Percentiles rank a stretch among this genome's conserved stretches.
Conservation (phyloP, 2,797 vertebrate genomes). For the Mionectes olivaceus region DNA sequence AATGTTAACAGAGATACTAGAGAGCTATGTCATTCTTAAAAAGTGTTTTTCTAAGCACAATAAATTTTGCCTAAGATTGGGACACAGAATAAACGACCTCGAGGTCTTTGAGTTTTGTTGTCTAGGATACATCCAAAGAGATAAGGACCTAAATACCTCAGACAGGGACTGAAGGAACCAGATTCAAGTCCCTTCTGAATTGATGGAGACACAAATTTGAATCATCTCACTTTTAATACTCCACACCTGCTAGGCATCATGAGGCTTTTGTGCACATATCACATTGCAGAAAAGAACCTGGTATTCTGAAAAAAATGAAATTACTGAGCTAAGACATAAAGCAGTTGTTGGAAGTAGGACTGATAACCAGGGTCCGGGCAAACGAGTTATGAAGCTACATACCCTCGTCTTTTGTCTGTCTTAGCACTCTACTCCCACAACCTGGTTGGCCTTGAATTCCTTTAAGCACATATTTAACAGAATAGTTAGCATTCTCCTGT, state of each 20-base stretch:
- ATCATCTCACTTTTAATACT: background rate
- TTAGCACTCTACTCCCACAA: background rate
- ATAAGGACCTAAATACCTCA: background rate
- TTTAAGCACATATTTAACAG: background rate
- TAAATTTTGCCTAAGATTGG: background rate
- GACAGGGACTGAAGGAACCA: background rate
- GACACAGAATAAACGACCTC: background rate
- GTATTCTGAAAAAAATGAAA: background rate
- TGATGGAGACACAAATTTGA: background rate
- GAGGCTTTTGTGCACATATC: background rate
- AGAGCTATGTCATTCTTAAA: background rate
- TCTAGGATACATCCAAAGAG: background rate
- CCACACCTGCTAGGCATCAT: background rate
- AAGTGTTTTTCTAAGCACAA: background rate
- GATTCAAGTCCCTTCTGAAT: background rate
- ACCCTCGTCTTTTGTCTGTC: background rate
- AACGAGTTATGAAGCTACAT: background rate
- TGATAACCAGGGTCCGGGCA: background rate
- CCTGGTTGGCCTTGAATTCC: background rate
- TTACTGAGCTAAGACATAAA: background rate
- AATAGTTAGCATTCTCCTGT: background rate
- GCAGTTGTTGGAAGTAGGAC: background rate
- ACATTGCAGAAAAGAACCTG: background rate
- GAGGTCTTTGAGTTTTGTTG: background rate
- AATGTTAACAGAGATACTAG: background rate